phyloP scores from a whole-genome alignment of 2,888 invertebrate species.

The Erebia ligea region DNA sequence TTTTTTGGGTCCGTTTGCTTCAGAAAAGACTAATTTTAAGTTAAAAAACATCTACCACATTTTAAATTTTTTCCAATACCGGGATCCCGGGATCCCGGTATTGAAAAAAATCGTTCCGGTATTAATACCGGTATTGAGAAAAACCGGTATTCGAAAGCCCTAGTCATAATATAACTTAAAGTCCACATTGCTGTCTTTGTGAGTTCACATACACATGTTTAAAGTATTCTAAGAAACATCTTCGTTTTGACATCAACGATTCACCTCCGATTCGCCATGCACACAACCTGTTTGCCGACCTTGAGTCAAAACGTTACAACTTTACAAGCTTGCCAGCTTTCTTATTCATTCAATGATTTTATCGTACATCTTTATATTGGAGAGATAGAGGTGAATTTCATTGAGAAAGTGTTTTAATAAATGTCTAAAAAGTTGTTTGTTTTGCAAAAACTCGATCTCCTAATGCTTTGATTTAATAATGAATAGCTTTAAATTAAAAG shows the following conservation, averaged over 20 bases:
- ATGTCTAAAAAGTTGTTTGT: background rate
- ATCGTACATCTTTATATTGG: background rate
- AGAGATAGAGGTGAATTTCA: background rate
- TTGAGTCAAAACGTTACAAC: conserved; percentile 29
- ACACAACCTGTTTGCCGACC: conserved; percentile 30
- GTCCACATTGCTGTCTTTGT: too few species aligned
- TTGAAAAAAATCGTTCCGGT: too few species aligned
- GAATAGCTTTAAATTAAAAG: background rate
- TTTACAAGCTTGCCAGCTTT: background rate
- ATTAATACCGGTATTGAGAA: too few species aligned
- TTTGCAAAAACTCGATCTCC: background rate
- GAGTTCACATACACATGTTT: too few species aligned
- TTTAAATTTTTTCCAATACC: too few species aligned
- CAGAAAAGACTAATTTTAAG: too few species aligned
- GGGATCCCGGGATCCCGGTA: too few species aligned
- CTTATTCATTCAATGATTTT: background rate
- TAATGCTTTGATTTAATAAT: background rate
- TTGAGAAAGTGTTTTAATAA: background rate
- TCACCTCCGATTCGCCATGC: conserved; percentile 35
- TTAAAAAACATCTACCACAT: too few species aligned
- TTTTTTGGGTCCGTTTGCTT: too few species aligned
- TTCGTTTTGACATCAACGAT: conserved; percentile 37
- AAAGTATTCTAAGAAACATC: too few species aligned
- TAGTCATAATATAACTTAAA: too few species aligned
- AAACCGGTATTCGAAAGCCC: too few species aligned